Conservation (phyloP, 2,113 vertebrate species). For the Perca flavescens region DNA sequence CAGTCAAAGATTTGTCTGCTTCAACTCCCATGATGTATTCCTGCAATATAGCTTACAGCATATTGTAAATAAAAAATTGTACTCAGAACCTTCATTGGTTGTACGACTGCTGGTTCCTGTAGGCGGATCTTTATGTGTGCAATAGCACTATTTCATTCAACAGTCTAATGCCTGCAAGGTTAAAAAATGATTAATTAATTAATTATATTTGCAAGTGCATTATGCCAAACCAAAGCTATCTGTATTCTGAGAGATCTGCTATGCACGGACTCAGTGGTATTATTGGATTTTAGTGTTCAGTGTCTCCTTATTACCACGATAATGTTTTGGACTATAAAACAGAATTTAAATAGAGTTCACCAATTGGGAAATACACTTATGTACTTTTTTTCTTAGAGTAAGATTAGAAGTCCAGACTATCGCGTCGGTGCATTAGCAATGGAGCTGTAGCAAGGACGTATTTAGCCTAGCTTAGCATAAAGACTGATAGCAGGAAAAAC, state of each 20-base stretch:
- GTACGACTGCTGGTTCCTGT: neutral
- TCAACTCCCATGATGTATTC: constrained; percentile 31
- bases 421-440: neutral
- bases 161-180: neutral
- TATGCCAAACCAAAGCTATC: neutral
- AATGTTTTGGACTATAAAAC: neutral
- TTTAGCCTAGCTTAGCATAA: neutral
- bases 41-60: constrained; percentile 11
- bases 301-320: neutral
- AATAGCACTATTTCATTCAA: constrained; percentile 11
- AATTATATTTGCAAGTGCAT: constrained; percentile 15
- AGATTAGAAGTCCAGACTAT: neutral
- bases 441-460: neutral
- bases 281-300: neutral
- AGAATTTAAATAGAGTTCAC: neutral
- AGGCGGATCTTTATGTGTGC: neutral
- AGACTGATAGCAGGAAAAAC: neutral
- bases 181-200: constrained; percentile 3
- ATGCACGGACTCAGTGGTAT: neutral
- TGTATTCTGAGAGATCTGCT: constrained; percentile 6
- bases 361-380: neutral
- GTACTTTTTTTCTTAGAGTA: neutral
- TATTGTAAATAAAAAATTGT: neutral
- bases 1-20: constrained; percentile 15
- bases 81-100: neutral